Percentiles rank a stretch among this genome's conserved stretches.
phyloP scores from a whole-genome alignment of 2,888 invertebrate genomes.

The Thymelicus lineola region DNA sequence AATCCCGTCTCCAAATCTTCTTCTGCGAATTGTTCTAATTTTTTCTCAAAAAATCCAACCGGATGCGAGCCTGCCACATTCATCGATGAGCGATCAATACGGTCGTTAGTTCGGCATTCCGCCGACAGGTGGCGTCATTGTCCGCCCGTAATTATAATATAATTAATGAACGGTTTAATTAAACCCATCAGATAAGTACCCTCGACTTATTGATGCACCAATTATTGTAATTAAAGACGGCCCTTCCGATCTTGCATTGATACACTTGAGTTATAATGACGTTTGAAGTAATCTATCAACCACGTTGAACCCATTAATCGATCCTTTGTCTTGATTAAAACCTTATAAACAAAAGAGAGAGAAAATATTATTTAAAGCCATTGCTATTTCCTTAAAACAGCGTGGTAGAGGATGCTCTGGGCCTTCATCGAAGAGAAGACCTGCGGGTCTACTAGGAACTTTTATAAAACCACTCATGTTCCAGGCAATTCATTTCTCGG shows the following conservation, averaged over 20 bases:
- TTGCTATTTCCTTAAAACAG: too few relatives aligned
- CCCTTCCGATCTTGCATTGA: conserved; percentile 43
- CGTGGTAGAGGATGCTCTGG: too few relatives aligned
- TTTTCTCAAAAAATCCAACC: conserved; percentile 38
- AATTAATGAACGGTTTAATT: conserved; percentile 79
- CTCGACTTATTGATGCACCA: conserved; percentile 71
- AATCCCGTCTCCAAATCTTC: background rate
- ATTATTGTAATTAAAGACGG: conserved; percentile 70
- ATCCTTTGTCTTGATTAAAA: background rate
- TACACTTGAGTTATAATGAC: conserved; percentile 50
- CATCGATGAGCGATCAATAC: conserved; percentile 51
- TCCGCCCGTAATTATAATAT: conserved; percentile 76
- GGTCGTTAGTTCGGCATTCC: conserved; percentile 71
- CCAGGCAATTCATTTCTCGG: too few relatives aligned
- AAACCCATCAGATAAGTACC: conserved; percentile 72
- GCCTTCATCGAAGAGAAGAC: too few relatives aligned
- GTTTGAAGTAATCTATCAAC: conserved; percentile 29
- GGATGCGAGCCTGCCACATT: conserved; percentile 35
- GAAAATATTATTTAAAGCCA: too few relatives aligned
- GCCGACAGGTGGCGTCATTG: conserved; percentile 76
- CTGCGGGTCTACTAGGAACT: too few relatives aligned
- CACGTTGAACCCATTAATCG: background rate
- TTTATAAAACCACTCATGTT: too few relatives aligned
- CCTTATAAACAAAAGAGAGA: background rate
- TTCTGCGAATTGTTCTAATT: background rate